These are phyloP conservation scores for Polyommatus icarus DNA, from an alignment of 2,888 invertebrate species.

Conservation along the genomic window DNA sequence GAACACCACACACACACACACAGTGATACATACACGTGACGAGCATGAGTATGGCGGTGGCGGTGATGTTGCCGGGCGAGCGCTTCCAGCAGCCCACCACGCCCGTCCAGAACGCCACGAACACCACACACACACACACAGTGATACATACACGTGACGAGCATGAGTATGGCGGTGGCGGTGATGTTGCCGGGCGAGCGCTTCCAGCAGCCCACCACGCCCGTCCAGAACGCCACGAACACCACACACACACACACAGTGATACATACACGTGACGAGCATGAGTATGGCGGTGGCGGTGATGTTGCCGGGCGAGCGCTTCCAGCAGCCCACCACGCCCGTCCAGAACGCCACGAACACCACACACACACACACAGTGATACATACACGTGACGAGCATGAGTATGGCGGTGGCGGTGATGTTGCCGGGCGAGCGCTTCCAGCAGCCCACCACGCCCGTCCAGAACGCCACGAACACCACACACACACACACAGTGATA, in stretches of 20 bases:
- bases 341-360: conserved; percentile 97
- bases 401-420: conserved; percentile 94
- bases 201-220: conserved; percentile 98
- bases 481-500: conserved; percentile 44
- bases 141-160: conserved; percentile 87
- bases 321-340: conserved; percentile 98
- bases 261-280: conserved; percentile 89
- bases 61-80: conserved; percentile 95
- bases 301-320: conserved; percentile 95
- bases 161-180: conserved; percentile 94
- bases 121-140: conserved; percentile 79
- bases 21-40: conserved; percentile 85
- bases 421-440: conserved; percentile 95
- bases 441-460: conserved; percentile 98
- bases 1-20: conserved; percentile 82
- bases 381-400: conserved; percentile 91
- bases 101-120: conserved; percentile 97
- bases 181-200: conserved; percentile 96
- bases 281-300: conserved; percentile 95
- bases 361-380: conserved; percentile 56
- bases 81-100: conserved; percentile 98
- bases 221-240: conserved; percentile 97
- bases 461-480: conserved; percentile 96
- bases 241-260: conserved; percentile 74
- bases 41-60: conserved; percentile 94